Evolutionary conservation across 2,888 invertebrate species (phyloP).

Genomic region (Griposia aprilina): DNA sequence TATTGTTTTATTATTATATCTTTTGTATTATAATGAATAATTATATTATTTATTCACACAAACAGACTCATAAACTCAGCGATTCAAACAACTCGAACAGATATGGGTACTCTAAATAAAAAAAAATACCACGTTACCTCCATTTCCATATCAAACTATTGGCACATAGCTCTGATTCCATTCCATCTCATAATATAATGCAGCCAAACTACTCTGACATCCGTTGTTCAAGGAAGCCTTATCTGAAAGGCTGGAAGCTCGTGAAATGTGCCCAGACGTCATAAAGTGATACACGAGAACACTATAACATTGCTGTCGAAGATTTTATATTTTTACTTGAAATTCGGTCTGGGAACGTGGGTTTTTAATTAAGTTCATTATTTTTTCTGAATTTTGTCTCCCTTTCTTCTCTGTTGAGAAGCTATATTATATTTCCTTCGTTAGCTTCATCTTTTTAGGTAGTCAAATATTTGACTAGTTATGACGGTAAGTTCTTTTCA

Average conservation of each 20-base stretch:
- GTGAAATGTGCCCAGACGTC: constrained; percentile 32
- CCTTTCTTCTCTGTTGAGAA: neutral
- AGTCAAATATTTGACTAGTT: neutral
- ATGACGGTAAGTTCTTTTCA: neutral
- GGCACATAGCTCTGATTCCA: constrained; percentile 37
- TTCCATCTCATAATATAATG: constrained; percentile 10
- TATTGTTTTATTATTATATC: neutral
- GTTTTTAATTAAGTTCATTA: neutral
- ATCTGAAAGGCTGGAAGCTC: constrained; percentile 26
- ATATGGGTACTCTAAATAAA: neutral
- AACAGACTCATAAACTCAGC: constrained; percentile 21
- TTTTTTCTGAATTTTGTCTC: neutral
- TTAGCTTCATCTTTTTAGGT: neutral
- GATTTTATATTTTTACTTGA: constrained; percentile 19
- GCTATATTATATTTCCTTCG: neutral
- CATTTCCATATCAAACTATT: constrained; percentile 4
- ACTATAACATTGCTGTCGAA: constrained; percentile 37
- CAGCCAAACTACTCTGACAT: constrained; percentile 28
- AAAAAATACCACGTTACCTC: constrained; percentile 32
- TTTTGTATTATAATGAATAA: neutral
- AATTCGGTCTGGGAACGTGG: neutral
- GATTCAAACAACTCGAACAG: neutral
- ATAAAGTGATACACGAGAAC: constrained; percentile 26
- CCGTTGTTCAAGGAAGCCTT: constrained; percentile 40
- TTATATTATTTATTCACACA: constrained; percentile 1